Conservation (phyloP, 2,113 vertebrate genomes). For the Scytalopus superciliaris region DNA sequence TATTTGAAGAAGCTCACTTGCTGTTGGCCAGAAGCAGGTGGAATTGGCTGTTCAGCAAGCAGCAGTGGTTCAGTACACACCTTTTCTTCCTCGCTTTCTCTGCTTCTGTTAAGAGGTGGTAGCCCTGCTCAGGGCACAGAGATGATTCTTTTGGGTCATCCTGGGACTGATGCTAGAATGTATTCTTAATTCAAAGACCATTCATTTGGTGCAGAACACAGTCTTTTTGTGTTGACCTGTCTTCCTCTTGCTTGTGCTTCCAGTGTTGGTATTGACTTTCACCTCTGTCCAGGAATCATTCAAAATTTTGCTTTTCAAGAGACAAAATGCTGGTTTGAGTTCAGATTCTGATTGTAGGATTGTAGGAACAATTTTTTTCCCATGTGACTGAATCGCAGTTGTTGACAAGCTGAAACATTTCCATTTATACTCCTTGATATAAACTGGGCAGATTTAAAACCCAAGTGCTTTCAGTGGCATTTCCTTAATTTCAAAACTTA, state of each 20-base stretch:
- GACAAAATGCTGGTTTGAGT: background rate
- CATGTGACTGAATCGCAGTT: background rate
- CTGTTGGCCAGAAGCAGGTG: background rate
- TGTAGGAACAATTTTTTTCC: background rate
- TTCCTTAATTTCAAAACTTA: background rate
- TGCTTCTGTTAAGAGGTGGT: background rate
- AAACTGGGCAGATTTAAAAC: background rate
- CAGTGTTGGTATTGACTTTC: background rate
- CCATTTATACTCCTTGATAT: background rate
- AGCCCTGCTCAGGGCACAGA: background rate
- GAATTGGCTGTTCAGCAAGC: background rate
- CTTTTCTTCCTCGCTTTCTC: background rate
- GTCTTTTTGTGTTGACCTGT: background rate
- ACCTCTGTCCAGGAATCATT: background rate
- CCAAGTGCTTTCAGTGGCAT: background rate
- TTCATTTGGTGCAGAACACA: background rate
- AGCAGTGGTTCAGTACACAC: background rate
- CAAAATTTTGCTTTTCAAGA: background rate
- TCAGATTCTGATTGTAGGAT: background rate
- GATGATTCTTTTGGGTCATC: too few relatives aligned
- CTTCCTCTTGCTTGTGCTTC: background rate
- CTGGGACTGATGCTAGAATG: background rate
- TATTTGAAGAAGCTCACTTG: background rate
- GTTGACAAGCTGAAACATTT: background rate
- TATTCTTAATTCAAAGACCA: background rate